These are phyloP conservation scores for Heliconius hortense DNA, from an alignment of 2,888 invertebrate genomes.

Conservation along the genomic window DNA sequence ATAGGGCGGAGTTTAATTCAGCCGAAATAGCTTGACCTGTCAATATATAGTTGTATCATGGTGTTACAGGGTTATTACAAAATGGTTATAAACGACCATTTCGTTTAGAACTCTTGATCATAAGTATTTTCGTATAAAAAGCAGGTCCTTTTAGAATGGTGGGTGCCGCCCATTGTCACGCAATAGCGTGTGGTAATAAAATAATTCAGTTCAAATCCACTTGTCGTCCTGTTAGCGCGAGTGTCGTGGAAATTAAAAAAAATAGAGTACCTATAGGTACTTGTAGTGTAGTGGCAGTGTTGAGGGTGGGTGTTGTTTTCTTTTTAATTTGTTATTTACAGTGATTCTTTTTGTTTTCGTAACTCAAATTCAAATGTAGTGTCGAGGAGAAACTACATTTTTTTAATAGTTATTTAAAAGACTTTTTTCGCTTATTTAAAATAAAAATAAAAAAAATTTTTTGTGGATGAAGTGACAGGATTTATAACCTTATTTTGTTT, in stretches of 20 bases:
- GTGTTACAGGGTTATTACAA: constrained; percentile 8
- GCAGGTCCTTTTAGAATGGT: constrained; percentile 46
- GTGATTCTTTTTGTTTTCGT: background rate
- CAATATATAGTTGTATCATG: constrained; percentile 9
- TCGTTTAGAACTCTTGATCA: constrained; percentile 42
- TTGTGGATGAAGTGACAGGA: too few species aligned
- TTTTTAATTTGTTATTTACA: background rate
- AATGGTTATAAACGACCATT: constrained; percentile 49
- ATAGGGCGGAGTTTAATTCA: constrained; percentile 1
- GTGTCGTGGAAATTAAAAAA: constrained; percentile 29
- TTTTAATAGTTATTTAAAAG: background rate
- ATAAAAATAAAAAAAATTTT: too few species aligned
- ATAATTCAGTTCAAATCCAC: constrained; percentile 75
- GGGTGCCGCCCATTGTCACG: constrained; percentile 70
- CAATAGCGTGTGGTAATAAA: constrained; percentile 73
- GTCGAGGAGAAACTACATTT: background rate
- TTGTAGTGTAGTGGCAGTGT: constrained; percentile 22
- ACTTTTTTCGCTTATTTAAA: too few species aligned
- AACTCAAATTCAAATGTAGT: background rate
- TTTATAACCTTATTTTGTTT: too few species aligned
- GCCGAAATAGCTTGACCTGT: background rate
- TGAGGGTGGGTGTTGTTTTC: constrained; percentile 16
- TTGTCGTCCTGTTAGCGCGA: constrained; percentile 49
- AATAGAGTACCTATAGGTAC: constrained; percentile 1
- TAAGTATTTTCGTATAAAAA: constrained; percentile 15